Base-by-base conservation (phyloP, 2,888 invertebrate genomes). In the Lottia gigantea region DNA sequence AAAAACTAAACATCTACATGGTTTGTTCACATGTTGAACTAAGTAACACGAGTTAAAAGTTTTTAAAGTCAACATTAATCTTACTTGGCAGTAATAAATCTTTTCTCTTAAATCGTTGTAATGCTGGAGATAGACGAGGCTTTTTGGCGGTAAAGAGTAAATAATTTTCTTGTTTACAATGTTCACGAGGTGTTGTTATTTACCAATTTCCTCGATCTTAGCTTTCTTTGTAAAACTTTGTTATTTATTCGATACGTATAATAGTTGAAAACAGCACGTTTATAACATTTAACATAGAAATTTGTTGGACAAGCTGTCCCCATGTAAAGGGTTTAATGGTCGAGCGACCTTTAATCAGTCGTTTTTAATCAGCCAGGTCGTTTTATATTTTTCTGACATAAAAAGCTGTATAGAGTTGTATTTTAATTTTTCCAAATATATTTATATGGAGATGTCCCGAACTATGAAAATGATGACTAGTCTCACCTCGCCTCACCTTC, bases 141-240 rank as follows among this genome's bases (percentile, higher is more conserved):
- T 55, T 23, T 55, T 55, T 23, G 19, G 55, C 19, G 55, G 19
- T 55, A 55, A 55, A 55, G 2, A 23, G 23, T 55, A 23, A 55
- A 55, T 55, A 23, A 55, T 55, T 55, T 55, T 55, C 55, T 55
- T 55, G 55, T 55, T 55, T 55, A 55, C 55, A 55, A 23, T 55
- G 55, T 55, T 55, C 55, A 55, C 55, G 55, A 55, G 55, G 55
- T 55, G 55, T 55, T 55, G 55, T 55, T 55, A 55, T 55, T 55
- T 55, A 23, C 55, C 55, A 55, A 55, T 55, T 55, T 55, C 55
- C 55, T 55, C 19, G 23, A 23, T 55, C 23, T 55, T 23, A 55
- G 23, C 23, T 23, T 23, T 23, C 19, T 55, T 55, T 55, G 55
- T 23, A 23, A 55, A 23, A 55, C 19, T 55, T 55, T 55, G 55